Evolutionary conservation across 2,113 vertebrate species (phyloP), one percentile per base, ranked within the genome.

Genomic region (Eubucco bourcierii): DNA sequence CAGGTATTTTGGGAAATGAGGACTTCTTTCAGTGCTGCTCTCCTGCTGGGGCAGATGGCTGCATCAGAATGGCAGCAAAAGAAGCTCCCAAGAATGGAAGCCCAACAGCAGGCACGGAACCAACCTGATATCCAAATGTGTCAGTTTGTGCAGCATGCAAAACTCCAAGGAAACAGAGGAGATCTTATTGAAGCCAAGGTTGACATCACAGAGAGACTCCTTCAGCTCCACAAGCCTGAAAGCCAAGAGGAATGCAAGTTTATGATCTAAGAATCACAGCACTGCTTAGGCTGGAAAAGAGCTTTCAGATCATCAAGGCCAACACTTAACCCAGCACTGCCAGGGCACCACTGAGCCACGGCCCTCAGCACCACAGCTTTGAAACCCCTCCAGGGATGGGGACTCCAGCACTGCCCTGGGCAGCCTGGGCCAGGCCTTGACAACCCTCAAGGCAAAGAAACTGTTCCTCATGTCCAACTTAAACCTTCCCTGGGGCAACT

Each of bases 121-220:
- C 60, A 98, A 99, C 99, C 99, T 98, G 96, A 99, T 87, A 97
- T 99, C 98, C 66, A 99, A 96, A 96, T 99, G 98, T 37, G 94
- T 96, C 87, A 99, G 74, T 28, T 98, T 98, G 14, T 97, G 98
- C 79, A 99, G 97, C 84, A 95, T 68, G 92, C 98, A 98, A 39
- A 99, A 92, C 66, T 98, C 98, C 7, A 92, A 83, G 61, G 98
- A 97, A 76, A 99, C 28, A 65, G 81, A 97, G n/a, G 97, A 97
- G 80, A 99, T 97, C 91, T 97, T 99, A 96, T 99, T 99, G 97
- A 99, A 99, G 78, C 97, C 97, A 73, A 99, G 97, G 93, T 97
- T 99, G 80, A 99, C 82, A 72, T 99, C 99, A 80, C 96, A 98
- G 20, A 99, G 58, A 0, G 97, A 98, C 27, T 98, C 98, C 10